Conservation (phyloP, 2,797 vertebrate species). For the Anguilla megastoma region DNA sequence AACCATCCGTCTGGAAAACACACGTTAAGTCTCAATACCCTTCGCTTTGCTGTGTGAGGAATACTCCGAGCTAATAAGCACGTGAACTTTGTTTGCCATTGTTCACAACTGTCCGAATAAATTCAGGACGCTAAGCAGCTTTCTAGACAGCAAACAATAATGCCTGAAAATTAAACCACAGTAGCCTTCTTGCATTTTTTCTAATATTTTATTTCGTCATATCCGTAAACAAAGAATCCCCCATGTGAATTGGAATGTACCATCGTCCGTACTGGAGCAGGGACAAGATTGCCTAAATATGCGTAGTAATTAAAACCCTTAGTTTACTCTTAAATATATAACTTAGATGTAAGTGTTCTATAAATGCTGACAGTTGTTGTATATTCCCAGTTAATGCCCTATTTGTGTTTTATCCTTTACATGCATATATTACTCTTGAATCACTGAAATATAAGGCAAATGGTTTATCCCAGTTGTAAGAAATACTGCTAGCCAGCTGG, state of each 20-base stretch:
- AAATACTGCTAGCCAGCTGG: slow-evolving; percentile 36
- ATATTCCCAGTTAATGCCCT: neutral
- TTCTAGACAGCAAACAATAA: neutral
- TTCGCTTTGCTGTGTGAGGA: neutral
- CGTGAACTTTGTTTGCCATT: neutral
- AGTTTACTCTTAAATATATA: neutral
- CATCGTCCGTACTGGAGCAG: slow-evolving; percentile 37
- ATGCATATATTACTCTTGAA: neutral
- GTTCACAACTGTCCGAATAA: neutral
- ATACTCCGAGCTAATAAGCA: neutral
- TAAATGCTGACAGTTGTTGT: neutral
- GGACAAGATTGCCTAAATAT: neutral
- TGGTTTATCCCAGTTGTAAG: slow-evolving; percentile 53
- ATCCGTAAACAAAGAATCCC: slow-evolving; percentile 67
- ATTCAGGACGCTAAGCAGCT: neutral
- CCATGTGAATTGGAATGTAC: slow-evolving; percentile 49
- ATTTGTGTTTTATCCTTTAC: neutral
- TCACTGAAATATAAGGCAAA: neutral
- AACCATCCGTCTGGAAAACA: neutral
- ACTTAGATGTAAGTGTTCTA: neutral
- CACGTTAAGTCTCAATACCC: neutral
- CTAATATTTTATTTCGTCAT: slow-evolving; percentile 46
- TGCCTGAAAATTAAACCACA: neutral
- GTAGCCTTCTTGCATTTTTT: neutral
- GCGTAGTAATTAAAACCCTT: neutral